Percentiles rank a stretch among this genome's conserved stretches.
Evolutionary conservation across 2,113 vertebrate species (phyloP).

Genomic region (Pedionomus torquatus): DNA sequence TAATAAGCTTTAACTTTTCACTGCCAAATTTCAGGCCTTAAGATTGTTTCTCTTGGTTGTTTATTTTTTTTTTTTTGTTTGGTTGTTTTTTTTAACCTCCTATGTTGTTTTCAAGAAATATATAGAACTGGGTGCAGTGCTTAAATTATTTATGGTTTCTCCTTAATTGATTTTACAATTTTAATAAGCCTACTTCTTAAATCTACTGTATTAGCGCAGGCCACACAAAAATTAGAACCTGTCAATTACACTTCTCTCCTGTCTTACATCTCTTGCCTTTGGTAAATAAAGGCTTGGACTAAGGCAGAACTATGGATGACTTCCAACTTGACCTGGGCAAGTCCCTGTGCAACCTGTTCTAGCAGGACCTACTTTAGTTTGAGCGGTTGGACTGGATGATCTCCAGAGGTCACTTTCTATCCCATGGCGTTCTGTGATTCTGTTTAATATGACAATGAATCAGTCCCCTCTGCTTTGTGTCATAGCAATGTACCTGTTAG

Average conservation of each 20-base stretch:
- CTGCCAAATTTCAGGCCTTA: fast-evolving
- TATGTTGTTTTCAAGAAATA: not conserved
- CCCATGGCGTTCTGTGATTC: too few relatives aligned
- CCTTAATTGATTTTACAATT: not conserved
- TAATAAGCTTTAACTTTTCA: not conserved
- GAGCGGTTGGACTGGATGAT: too few relatives aligned
- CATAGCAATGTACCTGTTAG: not conserved
- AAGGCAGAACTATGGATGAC: not conserved
- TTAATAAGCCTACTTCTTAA: not conserved
- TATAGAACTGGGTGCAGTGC: not conserved
- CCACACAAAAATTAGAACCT: not conserved
- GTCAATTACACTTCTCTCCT: not conserved
- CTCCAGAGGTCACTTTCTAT: too few relatives aligned
- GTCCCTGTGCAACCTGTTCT: too few relatives aligned
- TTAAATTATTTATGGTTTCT: not conserved
- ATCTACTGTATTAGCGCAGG: not conserved
- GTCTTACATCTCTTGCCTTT: fast-evolving
- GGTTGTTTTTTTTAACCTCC: not conserved
- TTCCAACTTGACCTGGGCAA: too few relatives aligned
- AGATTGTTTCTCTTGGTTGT: not conserved
- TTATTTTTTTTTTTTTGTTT: not conserved
- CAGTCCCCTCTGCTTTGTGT: not conserved
- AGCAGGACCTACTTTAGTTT: too few relatives aligned
- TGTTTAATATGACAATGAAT: not conserved
- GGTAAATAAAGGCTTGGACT: not conserved